phyloP scores from a whole-genome alignment of 2,113 vertebrate genomes.

The Chaetodon auriga region DNA sequence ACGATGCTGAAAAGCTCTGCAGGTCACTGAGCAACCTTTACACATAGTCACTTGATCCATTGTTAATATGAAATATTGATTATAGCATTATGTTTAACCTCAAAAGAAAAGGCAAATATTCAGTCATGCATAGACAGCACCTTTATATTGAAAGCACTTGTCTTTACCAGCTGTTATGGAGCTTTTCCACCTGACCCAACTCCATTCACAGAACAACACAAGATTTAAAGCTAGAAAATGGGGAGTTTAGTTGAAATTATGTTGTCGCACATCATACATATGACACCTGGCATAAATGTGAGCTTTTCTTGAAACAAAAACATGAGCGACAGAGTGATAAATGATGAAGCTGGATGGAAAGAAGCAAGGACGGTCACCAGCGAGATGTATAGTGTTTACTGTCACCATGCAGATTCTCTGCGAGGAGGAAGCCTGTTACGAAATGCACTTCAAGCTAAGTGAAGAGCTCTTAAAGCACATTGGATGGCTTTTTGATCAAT shows the following conservation, averaged over 20 bases:
- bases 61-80: no score
- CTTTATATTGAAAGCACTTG: no score
- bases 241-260: neutral
- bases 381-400: neutral
- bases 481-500: conserved; percentile 64
- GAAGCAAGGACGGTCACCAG: no score
- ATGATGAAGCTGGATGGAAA: neutral
- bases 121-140: no score
- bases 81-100: no score
- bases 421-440: neutral
- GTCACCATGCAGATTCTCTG: conserved; percentile 1
- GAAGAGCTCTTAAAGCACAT: conserved; percentile 64
- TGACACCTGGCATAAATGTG: neutral
- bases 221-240: neutral
- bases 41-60: no score
- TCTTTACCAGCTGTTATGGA: no score
- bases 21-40: no score
- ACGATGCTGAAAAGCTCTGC: neutral
- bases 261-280: neutral
- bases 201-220: no score
- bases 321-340: neutral
- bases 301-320: neutral
- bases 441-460: conserved; percentile 46
- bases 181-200: no score
- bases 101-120: no score